Percentiles rank a stretch among this genome's conserved stretches.
Evolutionary conservation across 2,113 vertebrate species (phyloP).

Genomic region (Syrrhaptes paradoxus): DNA sequence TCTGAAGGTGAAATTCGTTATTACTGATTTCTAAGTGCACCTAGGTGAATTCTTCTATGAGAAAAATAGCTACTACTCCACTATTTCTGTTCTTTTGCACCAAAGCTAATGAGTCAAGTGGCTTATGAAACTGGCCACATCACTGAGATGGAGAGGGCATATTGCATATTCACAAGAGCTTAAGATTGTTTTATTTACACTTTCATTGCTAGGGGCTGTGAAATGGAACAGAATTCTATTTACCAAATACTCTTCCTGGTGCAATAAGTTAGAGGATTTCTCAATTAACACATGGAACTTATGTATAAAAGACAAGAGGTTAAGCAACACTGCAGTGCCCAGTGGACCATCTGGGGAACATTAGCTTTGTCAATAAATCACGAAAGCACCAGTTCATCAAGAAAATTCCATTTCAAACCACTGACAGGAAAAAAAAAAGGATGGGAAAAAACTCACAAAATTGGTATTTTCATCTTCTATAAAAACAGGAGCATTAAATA

Average conservation of each 20-base stretch:
- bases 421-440: neutral
- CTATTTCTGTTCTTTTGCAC: neutral
- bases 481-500: constrained; percentile 29
- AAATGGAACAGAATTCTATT: constrained; percentile 24
- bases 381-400: constrained; percentile 65
- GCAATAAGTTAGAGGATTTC: constrained; percentile 14
- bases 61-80: neutral
- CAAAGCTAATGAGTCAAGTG: neutral
- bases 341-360: constrained; percentile 64
- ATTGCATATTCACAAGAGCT: neutral
- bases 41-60: neutral
- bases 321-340: constrained; percentile 39
- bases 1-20: neutral
- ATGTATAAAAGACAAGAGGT: constrained; percentile 51
- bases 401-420: constrained; percentile 68
- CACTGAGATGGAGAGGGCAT: neutral
- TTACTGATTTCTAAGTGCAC: neutral
- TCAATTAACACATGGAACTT: constrained; percentile 22
- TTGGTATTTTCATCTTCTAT: constrained; percentile 46
- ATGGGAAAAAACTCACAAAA: constrained; percentile 39
- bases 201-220: constrained; percentile 21
- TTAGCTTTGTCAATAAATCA: constrained; percentile 71
- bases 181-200: constrained; percentile 19
- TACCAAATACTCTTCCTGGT: constrained; percentile 21
- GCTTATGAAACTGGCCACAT: neutral